Percentiles rank a stretch among this genome's conserved stretches.
phyloP scores from a whole-genome alignment of 2,888 invertebrate genomes.

The Drosophila yooni region DNA sequence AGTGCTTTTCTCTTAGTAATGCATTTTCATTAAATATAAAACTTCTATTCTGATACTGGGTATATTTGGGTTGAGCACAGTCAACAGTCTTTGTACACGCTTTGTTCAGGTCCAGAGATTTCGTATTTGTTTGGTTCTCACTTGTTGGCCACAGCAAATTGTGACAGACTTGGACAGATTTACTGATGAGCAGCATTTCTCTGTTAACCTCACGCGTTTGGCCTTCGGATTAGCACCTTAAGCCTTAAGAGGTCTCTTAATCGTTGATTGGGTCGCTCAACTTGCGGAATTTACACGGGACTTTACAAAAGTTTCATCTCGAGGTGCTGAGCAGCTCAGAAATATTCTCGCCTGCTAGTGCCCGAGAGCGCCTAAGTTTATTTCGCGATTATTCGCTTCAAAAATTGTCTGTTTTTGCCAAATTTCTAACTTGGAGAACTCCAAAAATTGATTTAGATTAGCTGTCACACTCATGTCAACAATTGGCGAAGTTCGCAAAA shows the following conservation, averaged over 20 bases:
- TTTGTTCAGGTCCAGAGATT: background rate
- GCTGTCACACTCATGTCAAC: background rate
- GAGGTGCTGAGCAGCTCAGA: background rate
- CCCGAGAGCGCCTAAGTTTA: too few relatives aligned
- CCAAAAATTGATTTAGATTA: background rate
- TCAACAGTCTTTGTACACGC: background rate
- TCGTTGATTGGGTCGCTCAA: slow-evolving; percentile 5
- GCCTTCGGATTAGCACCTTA: slow-evolving; percentile 2
- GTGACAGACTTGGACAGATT: slow-evolving; percentile 31
- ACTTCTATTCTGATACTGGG: background rate
- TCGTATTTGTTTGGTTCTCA: slow-evolving; percentile 21
- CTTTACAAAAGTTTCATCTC: background rate
- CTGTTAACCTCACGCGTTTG: background rate
- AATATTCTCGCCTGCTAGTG: background rate
- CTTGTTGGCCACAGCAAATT: slow-evolving; percentile 24
- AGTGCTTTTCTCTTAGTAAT: background rate
- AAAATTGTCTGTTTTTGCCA: too few relatives aligned
- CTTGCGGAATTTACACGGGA: background rate
- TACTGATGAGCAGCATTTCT: slow-evolving; percentile 17
- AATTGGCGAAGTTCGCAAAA: background rate
- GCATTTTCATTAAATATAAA: background rate
- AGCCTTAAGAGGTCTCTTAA: background rate
- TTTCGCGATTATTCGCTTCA: too few relatives aligned
- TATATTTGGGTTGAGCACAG: background rate
- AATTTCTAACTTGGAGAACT: background rate